Evolutionary conservation across 23 tunicate genomes (phyloP), one percentile per base, ranked within the genome.

Genomic region (Trididemnum nubilum): DNA sequence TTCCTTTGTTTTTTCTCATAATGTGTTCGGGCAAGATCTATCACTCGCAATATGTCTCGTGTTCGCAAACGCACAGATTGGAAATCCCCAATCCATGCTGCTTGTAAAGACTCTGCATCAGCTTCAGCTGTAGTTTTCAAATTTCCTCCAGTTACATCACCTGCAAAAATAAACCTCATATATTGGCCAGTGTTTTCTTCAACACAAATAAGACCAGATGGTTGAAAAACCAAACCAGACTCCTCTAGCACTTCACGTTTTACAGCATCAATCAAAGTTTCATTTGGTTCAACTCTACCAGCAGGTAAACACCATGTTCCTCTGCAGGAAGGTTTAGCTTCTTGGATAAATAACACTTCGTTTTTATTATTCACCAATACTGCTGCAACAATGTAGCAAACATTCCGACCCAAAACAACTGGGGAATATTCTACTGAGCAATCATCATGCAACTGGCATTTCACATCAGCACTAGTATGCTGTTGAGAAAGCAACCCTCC

Each of bases 231-330:
- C n/a, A 86, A 60, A 21, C 97, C 97, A 51, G 97, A 76, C 64
- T 91, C 97, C 70, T 91, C 97, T 27, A 82, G 25, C 21, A 91
- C 91, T 77, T 91, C 97, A 58, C 97, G 80, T 49, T 86, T 86
- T 21, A 86, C 90, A 1, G 90, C 91, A 51, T 76, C 84, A 66
- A 70, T 67, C 34, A 91, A 35, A 3, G 85, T 86, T 77, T 91
- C 97, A 77, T 86, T 71, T 5, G 81, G 91, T 27, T 91, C 97
- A 35, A 91, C 89, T 81, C 90, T 82, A 36, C 97, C 97, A 82
- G 97, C 97, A 27, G 97, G 97, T 50, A 91, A 69, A 77, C 86
- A 91, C 97, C 97, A 91, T 69, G 65, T 35, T 30, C 82, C 82
- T 39, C 71, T 73, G 64, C 97, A 91, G 0, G 97, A 91, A 35